Percentiles rank a stretch among this genome's conserved stretches.
Evolutionary conservation across 2,888 invertebrate genomes (phyloP).

Genomic region (Drosophila algonquin): DNA sequence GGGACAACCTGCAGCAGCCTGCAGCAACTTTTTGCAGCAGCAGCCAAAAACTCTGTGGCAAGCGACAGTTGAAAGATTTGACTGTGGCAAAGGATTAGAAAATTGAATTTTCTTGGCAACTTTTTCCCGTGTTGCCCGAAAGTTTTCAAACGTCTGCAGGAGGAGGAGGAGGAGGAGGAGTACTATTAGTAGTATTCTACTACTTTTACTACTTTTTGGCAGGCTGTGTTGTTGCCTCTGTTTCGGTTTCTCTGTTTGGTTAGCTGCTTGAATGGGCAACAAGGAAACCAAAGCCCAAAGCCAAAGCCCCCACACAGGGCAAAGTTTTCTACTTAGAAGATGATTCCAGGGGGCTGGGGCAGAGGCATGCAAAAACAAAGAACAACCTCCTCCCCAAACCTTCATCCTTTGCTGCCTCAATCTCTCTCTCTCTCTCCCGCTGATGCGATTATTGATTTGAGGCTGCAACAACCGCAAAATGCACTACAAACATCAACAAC

Average conservation of each 20-base stretch:
- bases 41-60: conserved; percentile 29
- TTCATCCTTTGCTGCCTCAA: not conserved
- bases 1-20: conserved; percentile 29
- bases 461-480: conserved; percentile 63
- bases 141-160: too few relatives aligned
- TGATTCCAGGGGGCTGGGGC: conserved; percentile 21
- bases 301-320: conserved; percentile 11
- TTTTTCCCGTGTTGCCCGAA: not conserved
- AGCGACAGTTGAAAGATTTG: conserved; percentile 46
- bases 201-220: not conserved
- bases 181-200: conserved; percentile 8
- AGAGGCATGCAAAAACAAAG: conserved; percentile 15
- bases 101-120: conserved; percentile 61
- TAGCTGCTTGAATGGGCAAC: conserved; percentile 60
- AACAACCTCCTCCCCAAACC: not conserved
- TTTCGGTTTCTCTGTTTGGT: conserved; percentile 54
- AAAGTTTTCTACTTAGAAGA: conserved; percentile 71
- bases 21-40: not conserved
- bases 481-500: conserved; percentile 66
- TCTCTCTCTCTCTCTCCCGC: conserved; percentile 25
- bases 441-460: conserved; percentile 74
- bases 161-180: too few relatives aligned
- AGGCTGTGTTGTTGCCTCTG: not conserved
- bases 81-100: conserved; percentile 55
- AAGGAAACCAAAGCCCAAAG: conserved; percentile 6